phyloP scores from a whole-genome alignment of 2,113 vertebrate genomes.

The Erythrolamprus reginae region DNA sequence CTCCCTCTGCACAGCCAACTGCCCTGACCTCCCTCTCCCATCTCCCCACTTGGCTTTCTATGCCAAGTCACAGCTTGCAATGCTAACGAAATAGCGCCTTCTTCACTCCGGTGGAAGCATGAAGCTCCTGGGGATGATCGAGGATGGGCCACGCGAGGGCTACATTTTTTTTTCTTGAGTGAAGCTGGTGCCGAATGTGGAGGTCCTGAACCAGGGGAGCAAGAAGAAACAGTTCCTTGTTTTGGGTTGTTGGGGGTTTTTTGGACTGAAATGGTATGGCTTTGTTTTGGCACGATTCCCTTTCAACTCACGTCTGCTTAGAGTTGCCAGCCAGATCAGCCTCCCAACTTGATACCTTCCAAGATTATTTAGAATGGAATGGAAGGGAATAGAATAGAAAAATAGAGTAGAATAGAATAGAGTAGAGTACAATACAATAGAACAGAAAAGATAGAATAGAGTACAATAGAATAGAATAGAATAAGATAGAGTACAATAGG shows the following conservation, averaged over 20 bases:
- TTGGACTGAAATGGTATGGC: neutral
- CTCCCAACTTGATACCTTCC: neutral
- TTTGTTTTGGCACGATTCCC: neutral
- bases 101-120: conserved; percentile 29
- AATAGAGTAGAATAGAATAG: too few relatives aligned
- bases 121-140: neutral
- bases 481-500: too few relatives aligned
- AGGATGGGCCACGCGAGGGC: neutral
- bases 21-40: conserved; percentile 34
- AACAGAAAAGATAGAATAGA: too few relatives aligned
- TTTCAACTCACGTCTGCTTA: too few relatives aligned
- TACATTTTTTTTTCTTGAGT: conserved; percentile 14
- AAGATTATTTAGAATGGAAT: neutral
- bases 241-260: too few relatives aligned
- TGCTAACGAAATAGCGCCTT: conserved; percentile 21
- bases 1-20: conserved; percentile 38
- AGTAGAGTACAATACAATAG: too few relatives aligned
- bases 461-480: too few relatives aligned
- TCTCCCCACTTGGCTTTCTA: conserved; percentile 24
- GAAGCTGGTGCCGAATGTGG: neutral
- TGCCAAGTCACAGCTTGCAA: conserved; percentile 37
- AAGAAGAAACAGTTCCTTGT: neutral
- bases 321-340: neutral
- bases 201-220: neutral
- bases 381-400: too few relatives aligned